Evolutionary conservation across 2,113 vertebrate genomes (phyloP).

Genomic region (Brienomyrus longianalis): DNA sequence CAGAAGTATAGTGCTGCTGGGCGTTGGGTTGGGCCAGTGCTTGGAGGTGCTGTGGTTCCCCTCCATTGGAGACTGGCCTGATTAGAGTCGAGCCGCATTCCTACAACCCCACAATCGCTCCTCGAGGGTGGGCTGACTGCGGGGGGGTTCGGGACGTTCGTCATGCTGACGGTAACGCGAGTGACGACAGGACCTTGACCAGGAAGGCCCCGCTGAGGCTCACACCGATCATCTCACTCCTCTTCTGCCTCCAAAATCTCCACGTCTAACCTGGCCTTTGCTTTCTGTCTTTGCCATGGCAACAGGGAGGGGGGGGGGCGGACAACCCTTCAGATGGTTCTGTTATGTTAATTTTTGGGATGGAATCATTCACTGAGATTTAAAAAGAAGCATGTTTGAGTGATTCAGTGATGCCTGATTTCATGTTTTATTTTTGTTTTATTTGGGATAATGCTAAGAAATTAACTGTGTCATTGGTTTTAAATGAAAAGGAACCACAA

Average conservation of each 20-base stretch:
- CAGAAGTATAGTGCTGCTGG: no score
- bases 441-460: neutral
- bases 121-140: neutral
- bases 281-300: neutral
- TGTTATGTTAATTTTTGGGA: neutral
- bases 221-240: neutral
- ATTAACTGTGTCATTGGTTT: neutral
- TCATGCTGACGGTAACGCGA: neutral
- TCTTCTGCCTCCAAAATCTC: neutral
- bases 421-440: slow-evolving; percentile 10
- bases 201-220: neutral
- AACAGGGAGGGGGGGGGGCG: neutral
- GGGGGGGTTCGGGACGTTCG: neutral
- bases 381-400: slow-evolving; percentile 10
- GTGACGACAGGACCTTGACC: neutral
- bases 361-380: neutral
- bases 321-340: neutral
- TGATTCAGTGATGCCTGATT: slow-evolving; percentile 6
- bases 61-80: neutral
- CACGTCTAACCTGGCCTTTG: neutral
- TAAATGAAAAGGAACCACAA: slow-evolving; percentile 5
- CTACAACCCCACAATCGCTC: neutral
- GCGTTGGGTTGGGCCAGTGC: neutral
- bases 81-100: neutral
- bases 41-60: neutral